These are phyloP conservation scores for Pseudorhombus dupliciocellatus DNA, from an alignment of 2,113 vertebrate genomes.

Conservation along the genomic window DNA sequence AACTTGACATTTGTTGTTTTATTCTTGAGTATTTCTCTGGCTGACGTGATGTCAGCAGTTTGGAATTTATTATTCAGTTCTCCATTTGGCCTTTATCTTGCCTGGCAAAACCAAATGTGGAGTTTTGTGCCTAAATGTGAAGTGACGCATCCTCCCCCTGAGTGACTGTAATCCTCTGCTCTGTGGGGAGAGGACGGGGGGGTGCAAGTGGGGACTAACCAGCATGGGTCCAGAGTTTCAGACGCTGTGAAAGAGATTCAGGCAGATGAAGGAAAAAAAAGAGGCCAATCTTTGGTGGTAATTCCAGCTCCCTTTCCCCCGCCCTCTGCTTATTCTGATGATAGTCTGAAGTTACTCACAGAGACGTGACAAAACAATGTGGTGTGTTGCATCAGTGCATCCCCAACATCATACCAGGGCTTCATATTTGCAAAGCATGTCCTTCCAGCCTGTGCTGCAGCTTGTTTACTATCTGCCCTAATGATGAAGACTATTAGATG, in stretches of 20 bases:
- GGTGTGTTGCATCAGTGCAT: constrained; percentile 11
- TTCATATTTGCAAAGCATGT: constrained; percentile 1
- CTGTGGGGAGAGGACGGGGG: constrained; percentile 23
- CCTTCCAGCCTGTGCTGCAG: constrained; percentile 18
- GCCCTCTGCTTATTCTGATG: constrained; percentile 47
- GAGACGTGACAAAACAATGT: not conserved
- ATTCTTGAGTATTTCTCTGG: constrained; percentile 14
- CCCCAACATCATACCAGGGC: not conserved
- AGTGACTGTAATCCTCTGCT: constrained; percentile 69
- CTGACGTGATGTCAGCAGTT: constrained; percentile 6
- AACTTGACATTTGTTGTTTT: not conserved
- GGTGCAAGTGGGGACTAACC: constrained; percentile 42
- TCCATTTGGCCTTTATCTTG: constrained; percentile 40
- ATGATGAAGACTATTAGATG: constrained; percentile 36
- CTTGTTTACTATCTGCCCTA: constrained; percentile 27
- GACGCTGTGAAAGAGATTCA: constrained; percentile 47
- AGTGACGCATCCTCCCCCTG: constrained; percentile 43
- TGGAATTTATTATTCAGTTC: constrained; percentile 33
- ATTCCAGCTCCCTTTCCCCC: constrained; percentile 53
- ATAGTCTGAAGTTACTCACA: constrained; percentile 9
- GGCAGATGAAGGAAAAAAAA: constrained; percentile 45
- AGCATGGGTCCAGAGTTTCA: constrained; percentile 64
- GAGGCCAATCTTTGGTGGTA: constrained; percentile 55
- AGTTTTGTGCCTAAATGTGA: constrained; percentile 51
- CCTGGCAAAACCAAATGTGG: constrained; percentile 24